Evolutionary conservation across 2,888 invertebrate genomes (phyloP).

Genomic region (Congeria kusceri): DNA sequence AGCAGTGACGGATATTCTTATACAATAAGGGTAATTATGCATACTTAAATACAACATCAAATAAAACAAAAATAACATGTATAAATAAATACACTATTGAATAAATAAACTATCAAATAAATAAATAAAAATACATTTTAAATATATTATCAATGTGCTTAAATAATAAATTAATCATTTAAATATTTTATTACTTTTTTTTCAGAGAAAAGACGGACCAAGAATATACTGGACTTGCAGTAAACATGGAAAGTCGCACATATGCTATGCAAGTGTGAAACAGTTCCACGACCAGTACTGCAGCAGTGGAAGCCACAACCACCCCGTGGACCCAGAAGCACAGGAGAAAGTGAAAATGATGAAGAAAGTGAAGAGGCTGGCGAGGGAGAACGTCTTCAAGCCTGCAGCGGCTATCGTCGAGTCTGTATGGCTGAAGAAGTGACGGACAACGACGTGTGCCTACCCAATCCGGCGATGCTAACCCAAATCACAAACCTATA

Average conservation of each 20-base stretch:
- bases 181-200: no score
- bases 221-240: background rate
- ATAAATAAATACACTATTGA: no score
- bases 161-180: no score
- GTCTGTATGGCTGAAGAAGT: background rate
- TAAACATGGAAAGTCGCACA: background rate
- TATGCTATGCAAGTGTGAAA: background rate
- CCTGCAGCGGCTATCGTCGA: background rate
- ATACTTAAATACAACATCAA: no score
- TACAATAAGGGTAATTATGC: background rate
- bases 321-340: background rate
- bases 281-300: background rate
- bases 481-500: no score
- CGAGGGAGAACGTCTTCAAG: background rate
- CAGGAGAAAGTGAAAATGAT: background rate
- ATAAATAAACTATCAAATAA: no score
- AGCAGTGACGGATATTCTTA: background rate
- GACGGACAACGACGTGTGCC: no score
- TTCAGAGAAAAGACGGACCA: no score
- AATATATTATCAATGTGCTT: no score
- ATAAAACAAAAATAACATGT: no score
- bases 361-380: background rate
- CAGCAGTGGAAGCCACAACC: background rate
- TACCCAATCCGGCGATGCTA: no score
- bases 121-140: no score